Evolutionary conservation across 92 coral and sea anemone genomes (phyloP).

Genomic region (Zoanthus gigantus): DNA sequence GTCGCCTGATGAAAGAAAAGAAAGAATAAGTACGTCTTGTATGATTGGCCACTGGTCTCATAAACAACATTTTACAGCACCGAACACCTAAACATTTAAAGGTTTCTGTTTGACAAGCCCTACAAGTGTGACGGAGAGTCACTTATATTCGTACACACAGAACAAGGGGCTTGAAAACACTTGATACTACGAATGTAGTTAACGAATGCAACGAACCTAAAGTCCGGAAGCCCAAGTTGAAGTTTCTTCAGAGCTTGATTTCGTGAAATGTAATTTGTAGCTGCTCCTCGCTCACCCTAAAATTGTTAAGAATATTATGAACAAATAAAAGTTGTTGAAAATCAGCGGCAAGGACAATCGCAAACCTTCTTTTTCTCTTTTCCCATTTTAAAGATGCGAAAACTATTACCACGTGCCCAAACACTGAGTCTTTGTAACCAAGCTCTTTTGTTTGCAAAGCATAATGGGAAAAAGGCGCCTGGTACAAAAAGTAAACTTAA

Average conservation of each 20-base stretch:
- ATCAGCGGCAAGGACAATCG: not conserved
- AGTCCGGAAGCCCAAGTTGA: slow-evolving; percentile 94
- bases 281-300: slow-evolving; percentile 97
- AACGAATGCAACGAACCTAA: slow-evolving; percentile 69
- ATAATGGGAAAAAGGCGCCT: slow-evolving; percentile 70
- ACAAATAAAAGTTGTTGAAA: not conserved
- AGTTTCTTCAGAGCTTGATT: slow-evolving; percentile 94
- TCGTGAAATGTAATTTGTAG: slow-evolving; percentile 85
- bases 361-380: slow-evolving; percentile 84
- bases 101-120: too few relatives aligned
- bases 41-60: too few relatives aligned
- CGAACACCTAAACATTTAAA: too few relatives aligned
- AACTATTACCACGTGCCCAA: slow-evolving; percentile 57
- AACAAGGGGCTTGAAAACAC: too few relatives aligned
- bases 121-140: too few relatives aligned
- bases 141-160: too few relatives aligned
- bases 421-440: slow-evolving; percentile 46
- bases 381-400: slow-evolving; percentile 61
- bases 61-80: too few relatives aligned
- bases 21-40: not conserved
- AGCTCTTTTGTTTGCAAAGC: slow-evolving; percentile 40
- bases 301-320: not conserved
- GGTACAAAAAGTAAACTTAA: slow-evolving; percentile 53
- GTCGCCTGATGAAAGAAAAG: slow-evolving; percentile 60
- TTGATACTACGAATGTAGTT: not conserved